A percentile compares a stretch with the other conserved stretches of the same genome.
Conservation (phyloP, 2,888 invertebrate species). For the Phragmatobia fuliginosa region DNA sequence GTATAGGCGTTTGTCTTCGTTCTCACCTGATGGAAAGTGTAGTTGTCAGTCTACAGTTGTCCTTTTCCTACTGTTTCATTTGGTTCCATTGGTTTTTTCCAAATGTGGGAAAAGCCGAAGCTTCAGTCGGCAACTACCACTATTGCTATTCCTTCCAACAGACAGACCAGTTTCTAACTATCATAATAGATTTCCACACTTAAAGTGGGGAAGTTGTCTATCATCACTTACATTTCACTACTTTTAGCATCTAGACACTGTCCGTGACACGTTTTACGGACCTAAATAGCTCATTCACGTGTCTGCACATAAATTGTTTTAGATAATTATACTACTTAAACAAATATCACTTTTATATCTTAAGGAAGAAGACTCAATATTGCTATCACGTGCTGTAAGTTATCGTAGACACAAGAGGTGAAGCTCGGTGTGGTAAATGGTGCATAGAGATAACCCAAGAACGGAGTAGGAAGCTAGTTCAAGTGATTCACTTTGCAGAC, state of each 20-base stretch:
- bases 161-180: background rate
- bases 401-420: slow-evolving; percentile 40
- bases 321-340: slow-evolving; percentile 24
- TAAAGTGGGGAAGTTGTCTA: slow-evolving; percentile 21
- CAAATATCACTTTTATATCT: slow-evolving; percentile 27
- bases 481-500: slow-evolving; percentile 41
- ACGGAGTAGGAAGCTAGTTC: slow-evolving; percentile 41
- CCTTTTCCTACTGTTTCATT: too few species aligned
- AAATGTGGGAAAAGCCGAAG: too few species aligned
- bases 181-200: background rate
- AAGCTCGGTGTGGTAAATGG: slow-evolving; percentile 41
- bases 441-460: slow-evolving; percentile 43
- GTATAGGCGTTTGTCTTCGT: too few species aligned
- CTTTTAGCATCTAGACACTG: slow-evolving; percentile 26
- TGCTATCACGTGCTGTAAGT: slow-evolving; percentile 43
- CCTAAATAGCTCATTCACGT: slow-evolving; percentile 36
- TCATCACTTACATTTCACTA: slow-evolving; percentile 27
- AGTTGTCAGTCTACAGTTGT: too few species aligned
- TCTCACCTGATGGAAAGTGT: too few species aligned
- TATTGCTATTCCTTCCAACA: background rate
- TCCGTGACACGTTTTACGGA: slow-evolving; percentile 21
- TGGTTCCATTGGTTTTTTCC: background rate
- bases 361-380: slow-evolving; percentile 43
- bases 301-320: slow-evolving; percentile 22
- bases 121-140: too few species aligned